Base-by-base conservation (phyloP, 1,140 invertebrate genomes). In the Drosophila oshimai region DNA sequence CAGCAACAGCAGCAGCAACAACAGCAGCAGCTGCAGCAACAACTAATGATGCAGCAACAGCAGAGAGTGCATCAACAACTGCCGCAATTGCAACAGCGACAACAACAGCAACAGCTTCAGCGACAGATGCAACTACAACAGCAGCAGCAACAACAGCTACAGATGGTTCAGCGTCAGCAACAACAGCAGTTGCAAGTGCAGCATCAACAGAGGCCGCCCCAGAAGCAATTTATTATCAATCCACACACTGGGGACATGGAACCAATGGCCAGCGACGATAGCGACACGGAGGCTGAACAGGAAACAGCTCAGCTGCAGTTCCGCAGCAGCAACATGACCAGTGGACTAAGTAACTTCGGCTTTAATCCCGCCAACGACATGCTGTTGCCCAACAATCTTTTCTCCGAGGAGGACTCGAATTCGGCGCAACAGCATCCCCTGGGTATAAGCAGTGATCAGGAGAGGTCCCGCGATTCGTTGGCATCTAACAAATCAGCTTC, bases 191-290 rank as follows among this genome's bases (percentile, higher is more conserved):
- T 78, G 17, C 74, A 81, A 36, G 68, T 79, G n/a, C 69, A 64
- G 12, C 78, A 70, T 13, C 79, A 78, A 7, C 58, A 57, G 45
- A 50, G 58, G 39, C 49, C 42, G 28, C 93, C 93, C 74, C 93
- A 94, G 50, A 92, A 94, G 39, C 95, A 96, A 80, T 95, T 96
- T 92, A 93, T 97, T 2, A 96, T 97, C 26, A 98, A 97, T 92
- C 96, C 96, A 3, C 92, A 97, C 64, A 97, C 96, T 4, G 96
- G 96, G 9, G 94, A 96, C 70, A 90, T 98, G 74, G 97, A 98
- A 90, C 95, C 95, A 1, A 94, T 95, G 93, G 93, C 94, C 3
- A 95, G 93, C 69, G 95, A 95, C 65, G 92, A 93, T 37, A 93
- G 92, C 76, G 92, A 93, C 29, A 91, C 89, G 0, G 90, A 91